Evolutionary conservation across 1,140 invertebrate genomes (phyloP).

Genomic region (Augochlora pura): DNA sequence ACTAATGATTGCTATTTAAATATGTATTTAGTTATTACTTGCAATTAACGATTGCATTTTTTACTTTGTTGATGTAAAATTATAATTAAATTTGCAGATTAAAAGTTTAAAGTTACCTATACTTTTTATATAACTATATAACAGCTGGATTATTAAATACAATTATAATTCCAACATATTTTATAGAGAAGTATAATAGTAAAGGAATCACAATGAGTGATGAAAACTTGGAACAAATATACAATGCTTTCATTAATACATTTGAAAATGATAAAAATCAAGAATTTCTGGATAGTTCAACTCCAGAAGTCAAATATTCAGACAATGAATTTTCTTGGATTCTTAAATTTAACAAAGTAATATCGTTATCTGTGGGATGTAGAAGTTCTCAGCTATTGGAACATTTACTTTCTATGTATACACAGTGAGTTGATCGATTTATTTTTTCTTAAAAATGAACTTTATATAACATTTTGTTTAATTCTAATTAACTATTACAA

Average conservation of each 20-base stretch:
- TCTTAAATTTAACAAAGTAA: conserved; percentile 60
- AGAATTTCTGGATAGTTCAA: conserved; percentile 9
- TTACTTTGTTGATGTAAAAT: not conserved
- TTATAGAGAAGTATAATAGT: conserved; percentile 29
- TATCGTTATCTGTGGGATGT: conserved; percentile 58
- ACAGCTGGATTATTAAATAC: not conserved
- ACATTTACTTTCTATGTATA: conserved; percentile 63
- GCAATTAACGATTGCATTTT: no score
- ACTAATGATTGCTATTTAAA: no score
- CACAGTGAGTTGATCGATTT: conserved; percentile 54
- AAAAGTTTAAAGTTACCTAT: not conserved
- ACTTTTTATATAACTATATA: not conserved
- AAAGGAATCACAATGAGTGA: conserved; percentile 24
- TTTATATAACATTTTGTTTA: conserved; percentile 8
- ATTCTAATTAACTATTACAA: not conserved
- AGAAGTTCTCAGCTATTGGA: conserved; percentile 61
- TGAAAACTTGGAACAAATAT: conserved; percentile 29
- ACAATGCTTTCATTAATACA: conserved; percentile 5
- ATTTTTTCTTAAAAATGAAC: not conserved
- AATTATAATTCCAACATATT: not conserved
- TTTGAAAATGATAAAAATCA: conserved; percentile 7
- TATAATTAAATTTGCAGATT: not conserved
- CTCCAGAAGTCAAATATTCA: conserved; percentile 9
- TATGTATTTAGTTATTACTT: no score
- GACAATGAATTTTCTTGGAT: conserved; percentile 66